Evolutionary conservation across 2,888 invertebrate genomes (phyloP).

Genomic region (Pandemis heparana): DNA sequence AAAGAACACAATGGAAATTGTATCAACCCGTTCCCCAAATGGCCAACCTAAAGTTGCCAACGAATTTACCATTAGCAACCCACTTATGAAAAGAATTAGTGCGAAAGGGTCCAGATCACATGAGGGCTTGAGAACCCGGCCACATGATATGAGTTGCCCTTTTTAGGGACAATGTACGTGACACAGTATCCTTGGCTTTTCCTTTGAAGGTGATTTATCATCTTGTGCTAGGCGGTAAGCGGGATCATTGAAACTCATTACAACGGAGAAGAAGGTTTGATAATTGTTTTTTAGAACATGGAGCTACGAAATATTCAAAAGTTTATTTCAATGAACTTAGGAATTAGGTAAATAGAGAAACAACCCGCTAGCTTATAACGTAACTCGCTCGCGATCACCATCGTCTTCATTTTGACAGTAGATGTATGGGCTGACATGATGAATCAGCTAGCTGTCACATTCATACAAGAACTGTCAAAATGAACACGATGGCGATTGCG

Average conservation of each 20-base stretch:
- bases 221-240: slow-evolving; percentile 6
- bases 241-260: background rate
- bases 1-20: too few species aligned
- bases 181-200: background rate
- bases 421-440: too few species aligned
- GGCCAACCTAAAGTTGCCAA: background rate
- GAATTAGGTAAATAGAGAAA: too few species aligned
- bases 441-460: too few species aligned
- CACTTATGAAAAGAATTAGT: background rate
- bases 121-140: slow-evolving; percentile 4
- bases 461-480: too few species aligned
- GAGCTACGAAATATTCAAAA: too few species aligned
- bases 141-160: slow-evolving; percentile 25
- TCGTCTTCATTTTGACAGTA: too few species aligned
- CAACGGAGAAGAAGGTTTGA: background rate
- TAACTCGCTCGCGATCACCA: too few species aligned
- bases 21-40: too few species aligned
- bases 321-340: too few species aligned
- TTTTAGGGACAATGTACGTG: slow-evolving; percentile 26
- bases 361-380: too few species aligned
- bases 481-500: too few species aligned
- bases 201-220: slow-evolving; percentile 28
- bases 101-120: background rate
- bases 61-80: background rate
- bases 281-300: background rate